Evolutionary conservation across 2,888 invertebrate species (phyloP), one percentile per base, ranked within the genome.

Genomic region (Unio pictorum): DNA sequence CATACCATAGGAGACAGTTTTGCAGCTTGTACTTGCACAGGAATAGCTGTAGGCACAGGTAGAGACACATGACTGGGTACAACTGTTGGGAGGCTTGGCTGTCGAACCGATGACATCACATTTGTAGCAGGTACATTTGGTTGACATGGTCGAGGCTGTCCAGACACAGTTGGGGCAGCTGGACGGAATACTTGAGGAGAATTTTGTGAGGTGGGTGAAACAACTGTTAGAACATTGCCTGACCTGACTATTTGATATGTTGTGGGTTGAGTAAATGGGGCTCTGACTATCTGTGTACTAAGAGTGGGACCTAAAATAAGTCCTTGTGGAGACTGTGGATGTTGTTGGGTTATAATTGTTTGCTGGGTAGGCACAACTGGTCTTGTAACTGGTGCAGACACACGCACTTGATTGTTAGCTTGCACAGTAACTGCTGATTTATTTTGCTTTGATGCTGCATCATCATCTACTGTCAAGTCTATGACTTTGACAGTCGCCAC

Each of bases 381-480:
- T 23, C 64, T n/a, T 45, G 45, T 23, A 64, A 23, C 55, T 55
- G 56, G 56, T 64, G 45, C 34, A 60, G 57, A 23, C 11, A 66
- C 2, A 5, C n/a, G 62, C 59, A n/a, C 23, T 34, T 18, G 63
- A 55, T 55, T 64, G 65, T 57, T 67, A 62, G 23, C 45, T 34
- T 28, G 64, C 30, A n/a, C 23, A 3, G 64, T 55, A 20, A 64
- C 34, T 11, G 68, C 55, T 28, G 61, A 17, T 59, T 57, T 30
- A 45, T 56, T 61, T 26, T 34, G 61, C 57, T 65, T 66, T 57
- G 54, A 45, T 45, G 69, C 66, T 15, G 59, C 67, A 26, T 84
- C 84, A 59, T 86, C 85, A 69, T 87, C 86, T 30, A 78, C 79
- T 3, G 86, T 87, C 61, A 87, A 74, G 65, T 86, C 86, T 62